Evolutionary conservation across 2,888 invertebrate genomes (phyloP), one percentile per base, ranked within the genome.

Genomic region (Palloptera scutellata): DNA sequence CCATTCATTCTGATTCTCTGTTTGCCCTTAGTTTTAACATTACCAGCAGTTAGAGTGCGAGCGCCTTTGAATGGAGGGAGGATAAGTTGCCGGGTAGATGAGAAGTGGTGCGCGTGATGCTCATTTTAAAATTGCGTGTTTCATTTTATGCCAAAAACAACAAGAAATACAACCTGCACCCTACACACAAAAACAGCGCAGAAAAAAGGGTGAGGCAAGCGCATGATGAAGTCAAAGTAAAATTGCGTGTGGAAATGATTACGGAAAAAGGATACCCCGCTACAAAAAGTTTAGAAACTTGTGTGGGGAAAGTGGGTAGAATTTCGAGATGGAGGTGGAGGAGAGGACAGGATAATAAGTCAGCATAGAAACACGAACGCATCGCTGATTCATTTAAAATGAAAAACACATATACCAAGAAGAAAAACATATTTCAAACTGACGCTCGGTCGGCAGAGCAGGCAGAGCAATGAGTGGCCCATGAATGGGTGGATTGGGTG

Each of bases 101-200:
- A 52, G 43, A 51, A 72, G n/a, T 71, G 68, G 72, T 69, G 76
- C 71, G 75, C 76, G 76, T 78, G 76, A 74, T 75, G 71, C 76
- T 79, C 76, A 75, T 78, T 80, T 78, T 76, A 74, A 78, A 81
- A 78, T 80, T 81, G 80, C 80, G 80, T 81, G 80, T 74, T 74
- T 66, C 67, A 62, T 52, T 55, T 58, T 59, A 54, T 52, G 62
- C 54, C 48, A 60, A 61, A 66, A 30, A 40, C 57, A 67, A 65
- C 43, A n/a, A n/a, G n/a, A n/a, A n/a, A n/a, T n/a, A 48, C 61
- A 30, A 45, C 12, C 17, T 30, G 45, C 48, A n/a, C 19, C 42
- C 19, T 60, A 48, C 61, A 1, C 19, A 41, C 15, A n/a, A 20
- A 12, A 12, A 60, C 19, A 51, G 10, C 10, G 42, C 59, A 43